A percentile compares a stretch with the other conserved stretches of the same genome.
Evolutionary conservation across 1,140 invertebrate genomes (phyloP).

Genomic region (Magallana gigas): DNA sequence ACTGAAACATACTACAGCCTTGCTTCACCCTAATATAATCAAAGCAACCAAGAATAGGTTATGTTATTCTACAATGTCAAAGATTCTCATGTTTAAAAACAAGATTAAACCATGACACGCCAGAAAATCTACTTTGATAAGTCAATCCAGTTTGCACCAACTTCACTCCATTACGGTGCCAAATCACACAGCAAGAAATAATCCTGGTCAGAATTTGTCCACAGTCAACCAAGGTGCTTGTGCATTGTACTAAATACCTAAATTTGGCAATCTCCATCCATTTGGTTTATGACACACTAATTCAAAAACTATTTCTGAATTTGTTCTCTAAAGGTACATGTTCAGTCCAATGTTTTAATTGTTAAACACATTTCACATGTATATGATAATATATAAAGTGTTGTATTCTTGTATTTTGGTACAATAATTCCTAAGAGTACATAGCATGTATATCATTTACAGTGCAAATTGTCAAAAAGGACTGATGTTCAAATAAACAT

Average conservation of each 20-base stretch:
- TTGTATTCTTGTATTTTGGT: too few relatives aligned
- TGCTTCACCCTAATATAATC: too few relatives aligned
- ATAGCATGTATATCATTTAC: too few relatives aligned
- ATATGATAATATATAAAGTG: too few relatives aligned
- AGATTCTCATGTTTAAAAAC: not conserved
- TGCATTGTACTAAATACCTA: constrained; percentile 15
- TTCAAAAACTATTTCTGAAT: constrained; percentile 13
- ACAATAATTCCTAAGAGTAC: too few relatives aligned
- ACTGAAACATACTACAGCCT: too few relatives aligned
- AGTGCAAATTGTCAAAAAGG: too few relatives aligned
- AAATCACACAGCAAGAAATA: constrained; percentile 1
- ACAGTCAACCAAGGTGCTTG: not conserved
- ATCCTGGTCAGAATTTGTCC: constrained; percentile 21
- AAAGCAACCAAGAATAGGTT: too few relatives aligned
- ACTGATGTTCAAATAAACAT: too few relatives aligned
- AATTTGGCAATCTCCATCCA: not conserved
- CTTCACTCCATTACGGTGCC: not conserved
- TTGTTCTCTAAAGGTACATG: not conserved
- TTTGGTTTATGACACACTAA: constrained; percentile 16
- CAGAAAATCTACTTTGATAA: constrained; percentile 22
- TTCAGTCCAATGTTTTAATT: too few relatives aligned
- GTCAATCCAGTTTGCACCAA: constrained; percentile 30
- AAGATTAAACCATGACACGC: constrained; percentile 23
- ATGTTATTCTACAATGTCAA: not conserved
- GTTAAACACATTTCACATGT: too few relatives aligned